Percentiles rank a stretch among this genome's conserved stretches.
These are phyloP conservation scores for Thera obeliscata DNA, from an alignment of 2,888 invertebrate genomes.

Conservation along the genomic window DNA sequence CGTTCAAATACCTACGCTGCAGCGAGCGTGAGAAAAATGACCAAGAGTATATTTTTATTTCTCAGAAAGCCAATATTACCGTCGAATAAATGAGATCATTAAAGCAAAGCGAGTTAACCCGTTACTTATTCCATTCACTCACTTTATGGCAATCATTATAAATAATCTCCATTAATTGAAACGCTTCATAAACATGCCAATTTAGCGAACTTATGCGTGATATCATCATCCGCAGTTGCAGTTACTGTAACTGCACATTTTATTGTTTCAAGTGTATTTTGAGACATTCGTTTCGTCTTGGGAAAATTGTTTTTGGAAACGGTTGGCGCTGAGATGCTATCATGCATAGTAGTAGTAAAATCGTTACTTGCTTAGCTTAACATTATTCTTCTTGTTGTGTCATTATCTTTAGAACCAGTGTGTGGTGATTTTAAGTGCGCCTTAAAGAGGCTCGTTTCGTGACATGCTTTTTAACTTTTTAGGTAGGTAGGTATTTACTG, in stretches of 20 bases:
- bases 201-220: constrained; percentile 28
- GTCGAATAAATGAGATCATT: constrained; percentile 13
- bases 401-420: too few relatives aligned
- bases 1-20: not conserved
- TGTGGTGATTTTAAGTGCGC: too few relatives aligned
- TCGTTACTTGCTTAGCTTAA: too few relatives aligned
- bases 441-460: too few relatives aligned
- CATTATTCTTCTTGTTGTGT: too few relatives aligned
- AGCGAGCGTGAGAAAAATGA: not conserved
- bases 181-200: constrained; percentile 29
- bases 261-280: constrained; percentile 14
- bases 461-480: too few relatives aligned
- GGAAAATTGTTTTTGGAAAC: not conserved
- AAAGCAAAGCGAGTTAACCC: constrained; percentile 22
- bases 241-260: constrained; percentile 26
- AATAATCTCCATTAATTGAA: constrained; percentile 30
- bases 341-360: too few relatives aligned
- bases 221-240: constrained; percentile 25
- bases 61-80: not conserved
- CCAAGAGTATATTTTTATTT: not conserved
- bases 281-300: constrained; percentile 3
- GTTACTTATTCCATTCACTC: constrained; percentile 25
- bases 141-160: constrained; percentile 31
- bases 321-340: too few relatives aligned
- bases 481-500: too few relatives aligned